phyloP scores from a whole-genome alignment of 2,888 invertebrate species.

The Aplocera efformata region DNA sequence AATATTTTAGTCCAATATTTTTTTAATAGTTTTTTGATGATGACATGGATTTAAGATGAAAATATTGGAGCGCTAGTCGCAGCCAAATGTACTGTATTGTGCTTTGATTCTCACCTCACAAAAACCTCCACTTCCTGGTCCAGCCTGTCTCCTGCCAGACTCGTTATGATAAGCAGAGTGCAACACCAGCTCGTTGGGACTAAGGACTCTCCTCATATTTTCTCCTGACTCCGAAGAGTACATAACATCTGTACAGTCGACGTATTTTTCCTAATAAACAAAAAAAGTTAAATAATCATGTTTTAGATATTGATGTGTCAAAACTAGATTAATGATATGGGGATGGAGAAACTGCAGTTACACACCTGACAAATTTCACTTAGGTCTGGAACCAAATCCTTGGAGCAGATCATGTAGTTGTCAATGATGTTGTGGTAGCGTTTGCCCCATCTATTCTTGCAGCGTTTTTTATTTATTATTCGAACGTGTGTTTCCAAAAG shows the following conservation, averaged over 20 bases:
- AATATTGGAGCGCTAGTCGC: too few relatives aligned
- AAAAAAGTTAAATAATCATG: not conserved
- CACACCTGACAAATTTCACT: slow-evolving; percentile 51
- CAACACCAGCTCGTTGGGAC: slow-evolving; percentile 34
- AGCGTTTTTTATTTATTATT: slow-evolving; percentile 39
- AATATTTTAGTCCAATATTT: not conserved
- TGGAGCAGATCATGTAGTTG: slow-evolving; percentile 58
- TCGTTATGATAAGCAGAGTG: slow-evolving; percentile 51
- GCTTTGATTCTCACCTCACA: slow-evolving; percentile 54
- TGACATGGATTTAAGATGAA: too few relatives aligned
- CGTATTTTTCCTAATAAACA: slow-evolving; percentile 52
- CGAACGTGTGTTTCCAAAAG: slow-evolving; percentile 39
- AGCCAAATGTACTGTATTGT: too few relatives aligned
- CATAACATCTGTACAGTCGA: slow-evolving; percentile 53
- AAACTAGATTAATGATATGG: too few relatives aligned
- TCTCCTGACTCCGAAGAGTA: slow-evolving; percentile 41
- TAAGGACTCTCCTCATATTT: slow-evolving; percentile 28
- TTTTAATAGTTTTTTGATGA: too few relatives aligned
- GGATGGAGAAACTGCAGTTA: too few relatives aligned
- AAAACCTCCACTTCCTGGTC: slow-evolving; percentile 48
- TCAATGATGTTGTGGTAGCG: slow-evolving; percentile 56
- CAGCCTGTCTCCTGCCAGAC: slow-evolving; percentile 27
- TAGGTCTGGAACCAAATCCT: slow-evolving; percentile 42
- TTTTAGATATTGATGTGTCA: too few relatives aligned
- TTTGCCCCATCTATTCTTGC: slow-evolving; percentile 51